Evolutionary conservation across 2,888 invertebrate genomes (phyloP), one percentile per base, ranked within the genome.

Genomic region (Trichogramma evanescens): DNA sequence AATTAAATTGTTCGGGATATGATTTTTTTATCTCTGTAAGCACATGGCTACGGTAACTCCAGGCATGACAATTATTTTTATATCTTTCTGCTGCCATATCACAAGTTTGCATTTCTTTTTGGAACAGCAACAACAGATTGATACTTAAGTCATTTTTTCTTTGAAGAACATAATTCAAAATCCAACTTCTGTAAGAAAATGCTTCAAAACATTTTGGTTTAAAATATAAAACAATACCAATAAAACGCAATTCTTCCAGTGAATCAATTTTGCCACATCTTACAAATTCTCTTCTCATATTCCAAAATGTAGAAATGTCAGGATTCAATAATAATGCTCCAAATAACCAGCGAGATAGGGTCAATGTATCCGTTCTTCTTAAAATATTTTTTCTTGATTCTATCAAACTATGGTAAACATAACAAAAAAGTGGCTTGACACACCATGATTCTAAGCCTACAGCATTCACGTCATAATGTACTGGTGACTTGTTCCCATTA

Each of bases 391-490:
- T 80, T 69, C 82, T 83, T 41, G 82, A 80, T 66, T 84, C 82
- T 72, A 87, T 81, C 3, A 91, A 77, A 66, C 85, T 84, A 38
- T 83, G 81, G 72, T 91, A 89, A 13, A 88, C 87, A 78, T 92
- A 89, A 73, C 87, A 84, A 74, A 90, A 95, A 6, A 95, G 85
- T 74, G 93, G 89, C 74, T 90, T 89, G 41, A 93, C 86, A 79
- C 95, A 93, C 96, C 96, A 96, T 1, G 91, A 89, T 71, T 95
- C 95, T 65, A 96, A 75, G 0, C 91, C 95, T 53, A 96, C 80
- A 71, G 89, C 89, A 73, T 93, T 89, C 63, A 89, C 88, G 59
- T 86, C 83, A 76, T 91, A 87, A 66, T 93, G 79, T 13, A 96
- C 89, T 40, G 95, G 95, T 6, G 93, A 93, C 72, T 89, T 91